Percentiles rank a stretch among this genome's conserved stretches.
These are phyloP conservation scores for Sphecodes monilicornis DNA, from an alignment of 2,888 invertebrate genomes.

Conservation along the genomic window DNA sequence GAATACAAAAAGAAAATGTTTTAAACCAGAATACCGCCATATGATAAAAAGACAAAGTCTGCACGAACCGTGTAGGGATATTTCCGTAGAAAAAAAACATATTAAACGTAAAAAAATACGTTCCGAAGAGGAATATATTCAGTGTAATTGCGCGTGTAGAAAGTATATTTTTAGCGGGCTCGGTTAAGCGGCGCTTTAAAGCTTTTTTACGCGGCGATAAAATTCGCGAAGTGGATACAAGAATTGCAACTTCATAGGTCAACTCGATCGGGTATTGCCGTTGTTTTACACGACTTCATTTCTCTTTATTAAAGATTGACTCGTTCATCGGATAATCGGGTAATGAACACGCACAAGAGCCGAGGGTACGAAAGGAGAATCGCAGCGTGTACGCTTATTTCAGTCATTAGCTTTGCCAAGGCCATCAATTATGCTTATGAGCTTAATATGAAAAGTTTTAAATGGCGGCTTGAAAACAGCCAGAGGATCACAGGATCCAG, in stretches of 20 bases:
- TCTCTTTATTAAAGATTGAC: slow-evolving; percentile 21
- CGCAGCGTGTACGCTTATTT: slow-evolving; percentile 13
- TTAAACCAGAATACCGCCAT: neutral
- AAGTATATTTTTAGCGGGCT: neutral
- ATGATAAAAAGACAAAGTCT: neutral
- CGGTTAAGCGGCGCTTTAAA: slow-evolving; percentile 8
- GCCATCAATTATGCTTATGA: slow-evolving; percentile 40
- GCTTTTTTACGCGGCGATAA: slow-evolving; percentile 2
- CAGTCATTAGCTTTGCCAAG: slow-evolving; percentile 29
- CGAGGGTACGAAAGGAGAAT: neutral
- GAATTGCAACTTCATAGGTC: neutral
- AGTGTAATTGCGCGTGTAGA: neutral
- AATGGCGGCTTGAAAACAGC: neutral
- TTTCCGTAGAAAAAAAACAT: neutral
- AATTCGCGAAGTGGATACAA: slow-evolving; percentile 10
- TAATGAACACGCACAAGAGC: slow-evolving; percentile 18
- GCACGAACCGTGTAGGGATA: neutral
- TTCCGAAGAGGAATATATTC: neutral
- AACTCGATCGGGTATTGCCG: neutral
- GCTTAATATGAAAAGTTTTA: slow-evolving; percentile 37
- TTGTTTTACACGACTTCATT: slow-evolving; percentile 16
- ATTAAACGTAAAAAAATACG: neutral
- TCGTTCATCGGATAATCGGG: slow-evolving; percentile 20
- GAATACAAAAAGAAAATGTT: too few relatives aligned
- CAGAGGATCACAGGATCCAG: neutral